Percentiles rank a stretch among this genome's conserved stretches.
phyloP scores from a whole-genome alignment of 2,113 vertebrate genomes.

The Arvicanthis niloticus region DNA sequence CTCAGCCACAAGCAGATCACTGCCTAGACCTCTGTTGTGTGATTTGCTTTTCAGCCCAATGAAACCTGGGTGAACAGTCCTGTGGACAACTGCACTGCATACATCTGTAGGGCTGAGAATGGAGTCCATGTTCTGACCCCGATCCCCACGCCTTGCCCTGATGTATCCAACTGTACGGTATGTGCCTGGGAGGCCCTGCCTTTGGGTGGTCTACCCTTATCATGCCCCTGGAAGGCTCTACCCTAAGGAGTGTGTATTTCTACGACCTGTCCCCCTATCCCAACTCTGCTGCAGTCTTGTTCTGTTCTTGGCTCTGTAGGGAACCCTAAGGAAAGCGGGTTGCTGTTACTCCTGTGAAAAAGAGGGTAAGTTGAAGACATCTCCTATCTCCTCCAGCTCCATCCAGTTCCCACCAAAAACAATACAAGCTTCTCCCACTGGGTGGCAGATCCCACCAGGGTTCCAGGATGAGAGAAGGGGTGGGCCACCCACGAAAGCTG shows the following conservation, averaged over 20 bases:
- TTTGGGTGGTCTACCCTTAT: background rate
- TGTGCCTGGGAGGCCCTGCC: background rate
- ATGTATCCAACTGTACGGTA: constrained; percentile 65
- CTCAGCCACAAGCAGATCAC: fast-evolving
- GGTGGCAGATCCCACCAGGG: background rate
- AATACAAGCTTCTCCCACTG: background rate
- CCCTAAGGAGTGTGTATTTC: background rate
- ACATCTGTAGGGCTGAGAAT: constrained; percentile 87
- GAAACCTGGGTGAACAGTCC: constrained; percentile 75
- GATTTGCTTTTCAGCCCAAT: constrained; percentile 84
- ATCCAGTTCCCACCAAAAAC: background rate
- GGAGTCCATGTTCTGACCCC: constrained; percentile 68
- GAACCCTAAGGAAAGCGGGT: constrained; percentile 46
- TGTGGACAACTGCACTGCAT: constrained; percentile 88
- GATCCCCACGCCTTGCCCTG: constrained; percentile 61
- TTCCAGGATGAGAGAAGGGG: background rate
- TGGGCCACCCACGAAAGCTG: background rate
- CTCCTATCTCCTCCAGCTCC: background rate
- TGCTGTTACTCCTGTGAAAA: constrained; percentile 77
- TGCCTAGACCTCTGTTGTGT: fast-evolving
- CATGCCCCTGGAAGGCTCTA: background rate
- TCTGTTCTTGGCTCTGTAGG: constrained; percentile 43
- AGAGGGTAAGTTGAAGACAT: constrained; percentile 17
- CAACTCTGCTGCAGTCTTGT: fast-evolving
- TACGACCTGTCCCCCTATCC: too few species aligned